Evolutionary conservation across 2,888 invertebrate species (phyloP).

Genomic region (Cosmia pyralina): DNA sequence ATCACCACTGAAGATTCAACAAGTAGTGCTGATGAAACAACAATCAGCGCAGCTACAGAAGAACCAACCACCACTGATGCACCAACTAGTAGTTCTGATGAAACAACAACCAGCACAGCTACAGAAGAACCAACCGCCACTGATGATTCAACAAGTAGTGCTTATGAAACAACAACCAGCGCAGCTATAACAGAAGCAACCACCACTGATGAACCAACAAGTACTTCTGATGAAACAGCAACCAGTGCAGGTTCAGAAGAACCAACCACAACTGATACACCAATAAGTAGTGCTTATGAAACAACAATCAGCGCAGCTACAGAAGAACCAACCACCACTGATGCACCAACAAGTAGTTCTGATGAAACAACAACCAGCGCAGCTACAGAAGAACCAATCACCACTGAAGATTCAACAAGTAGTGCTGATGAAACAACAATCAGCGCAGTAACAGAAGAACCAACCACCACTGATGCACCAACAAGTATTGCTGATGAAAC

Average conservation of each 20-base stretch:
- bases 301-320: neutral
- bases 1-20: neutral
- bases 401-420: neutral
- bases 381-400: neutral
- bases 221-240: neutral
- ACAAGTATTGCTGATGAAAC: too few relatives aligned
- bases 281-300: neutral
- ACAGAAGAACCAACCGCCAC: too few relatives aligned
- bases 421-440: neutral
- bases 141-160: neutral
- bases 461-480: neutral
- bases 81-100: neutral
- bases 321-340: neutral
- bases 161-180: neutral
- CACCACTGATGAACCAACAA: neutral
- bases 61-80: neutral
- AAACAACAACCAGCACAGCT: neutral
- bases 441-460: too few relatives aligned
- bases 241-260: neutral
- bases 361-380: neutral
- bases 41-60: neutral
- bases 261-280: neutral
- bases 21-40: neutral
- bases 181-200: too few relatives aligned
- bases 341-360: neutral